A percentile compares a stretch with the other conserved stretches of the same genome.
Conservation (phyloP, 2,888 invertebrate species). For the Phyllotreta striolata region DNA sequence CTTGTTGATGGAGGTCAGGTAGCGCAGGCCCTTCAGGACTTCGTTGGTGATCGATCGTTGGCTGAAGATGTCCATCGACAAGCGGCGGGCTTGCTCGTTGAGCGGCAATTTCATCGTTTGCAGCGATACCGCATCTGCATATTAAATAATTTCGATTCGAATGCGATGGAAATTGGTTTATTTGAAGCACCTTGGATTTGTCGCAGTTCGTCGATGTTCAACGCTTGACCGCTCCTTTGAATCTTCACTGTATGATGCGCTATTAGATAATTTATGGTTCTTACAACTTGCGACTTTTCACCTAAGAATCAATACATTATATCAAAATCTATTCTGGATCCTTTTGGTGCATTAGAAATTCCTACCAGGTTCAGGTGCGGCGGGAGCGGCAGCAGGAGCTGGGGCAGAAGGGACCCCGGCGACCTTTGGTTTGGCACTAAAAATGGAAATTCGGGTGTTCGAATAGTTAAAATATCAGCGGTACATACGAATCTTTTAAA, state of each 20-base stretch:
- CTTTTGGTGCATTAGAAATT: no score
- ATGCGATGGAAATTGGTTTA: neutral
- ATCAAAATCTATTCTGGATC: neutral
- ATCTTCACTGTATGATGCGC: constrained; percentile 68
- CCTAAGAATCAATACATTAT: neutral
- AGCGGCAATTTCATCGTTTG: constrained; percentile 49
- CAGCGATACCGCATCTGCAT: constrained; percentile 50
- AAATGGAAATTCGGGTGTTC: neutral
- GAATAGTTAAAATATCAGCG: neutral
- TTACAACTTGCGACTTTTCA: constrained; percentile 29
- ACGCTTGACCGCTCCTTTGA: constrained; percentile 64
- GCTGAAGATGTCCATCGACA: constrained; percentile 65
- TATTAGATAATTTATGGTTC: constrained; percentile 59
- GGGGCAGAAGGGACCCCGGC: neutral
- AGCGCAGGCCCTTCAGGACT: constrained; percentile 62
- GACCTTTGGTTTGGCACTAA: no score
- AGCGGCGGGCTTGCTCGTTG: constrained; percentile 47
- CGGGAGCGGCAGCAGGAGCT: neutral
- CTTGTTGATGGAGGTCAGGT: constrained; percentile 48
- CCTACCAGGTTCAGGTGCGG: neutral
- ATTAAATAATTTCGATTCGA: neutral
- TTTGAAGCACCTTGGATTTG: constrained; percentile 36
- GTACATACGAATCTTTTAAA: constrained; percentile 45
- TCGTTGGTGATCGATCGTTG: constrained; percentile 66
- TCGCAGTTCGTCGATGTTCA: constrained; percentile 66